Conservation (phyloP, 1,140 invertebrate genomes). For the Aphaenogaster rudis region DNA sequence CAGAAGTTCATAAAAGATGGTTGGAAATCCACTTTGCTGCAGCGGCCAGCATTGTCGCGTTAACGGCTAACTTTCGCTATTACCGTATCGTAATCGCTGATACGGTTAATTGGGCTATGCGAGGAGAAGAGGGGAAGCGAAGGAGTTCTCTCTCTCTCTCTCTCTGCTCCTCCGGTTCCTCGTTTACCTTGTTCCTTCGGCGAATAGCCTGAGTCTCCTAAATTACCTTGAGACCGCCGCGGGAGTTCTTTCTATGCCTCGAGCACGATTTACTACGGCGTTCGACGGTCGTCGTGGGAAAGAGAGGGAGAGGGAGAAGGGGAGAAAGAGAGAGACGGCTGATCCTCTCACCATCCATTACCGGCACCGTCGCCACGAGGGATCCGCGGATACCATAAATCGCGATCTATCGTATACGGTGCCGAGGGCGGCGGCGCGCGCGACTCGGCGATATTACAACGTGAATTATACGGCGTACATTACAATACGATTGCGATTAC, state of each 20-base stretch:
- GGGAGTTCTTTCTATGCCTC: constrained; percentile 43
- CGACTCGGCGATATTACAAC: constrained; percentile 43
- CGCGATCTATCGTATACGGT: constrained; percentile 18
- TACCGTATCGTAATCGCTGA: constrained; percentile 46
- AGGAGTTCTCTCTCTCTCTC: too few species aligned
- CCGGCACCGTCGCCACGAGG: constrained; percentile 44
- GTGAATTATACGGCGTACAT: constrained; percentile 41
- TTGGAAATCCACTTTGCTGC: constrained; percentile 25
- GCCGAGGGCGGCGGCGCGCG: constrained; percentile 16
- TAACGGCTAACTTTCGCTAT: constrained; percentile 49
- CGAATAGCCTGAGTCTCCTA: constrained; percentile 21
- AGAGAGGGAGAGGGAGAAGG: not conserved
- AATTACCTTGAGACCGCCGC: constrained; percentile 46
- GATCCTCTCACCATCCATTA: constrained; percentile 52
- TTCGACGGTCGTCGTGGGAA: constrained; percentile 12
- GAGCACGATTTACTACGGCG: constrained; percentile 33
- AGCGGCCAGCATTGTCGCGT: constrained; percentile 7
- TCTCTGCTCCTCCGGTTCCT: not conserved
- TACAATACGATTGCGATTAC: constrained; percentile 55
- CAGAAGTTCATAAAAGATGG: constrained; percentile 36
- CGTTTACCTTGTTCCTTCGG: constrained; percentile 13
- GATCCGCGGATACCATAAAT: constrained; percentile 58
- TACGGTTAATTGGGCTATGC: constrained; percentile 37
- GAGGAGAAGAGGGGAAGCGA: not conserved
- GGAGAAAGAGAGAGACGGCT: not conserved